phyloP scores from a whole-genome alignment of 2,113 vertebrate genomes.

The Todiramphus chloris region DNA sequence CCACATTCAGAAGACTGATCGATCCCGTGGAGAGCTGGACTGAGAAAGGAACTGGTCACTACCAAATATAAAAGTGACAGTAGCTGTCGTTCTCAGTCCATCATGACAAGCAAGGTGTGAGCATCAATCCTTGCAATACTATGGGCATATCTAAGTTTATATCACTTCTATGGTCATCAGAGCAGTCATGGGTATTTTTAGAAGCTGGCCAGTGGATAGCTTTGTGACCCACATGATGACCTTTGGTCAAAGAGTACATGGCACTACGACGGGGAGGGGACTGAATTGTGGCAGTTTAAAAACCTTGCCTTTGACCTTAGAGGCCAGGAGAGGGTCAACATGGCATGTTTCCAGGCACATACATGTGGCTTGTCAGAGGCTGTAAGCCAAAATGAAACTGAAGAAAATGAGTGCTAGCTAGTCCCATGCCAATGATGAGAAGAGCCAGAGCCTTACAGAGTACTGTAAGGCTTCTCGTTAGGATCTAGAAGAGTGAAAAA shows the following conservation, averaged over 20 bases:
- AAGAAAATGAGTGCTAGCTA: not conserved
- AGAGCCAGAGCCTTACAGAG: not conserved
- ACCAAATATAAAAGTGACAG: not conserved
- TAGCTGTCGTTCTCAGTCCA: not conserved
- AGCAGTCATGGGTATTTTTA: not conserved
- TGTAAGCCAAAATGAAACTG: slow-evolving; percentile 6
- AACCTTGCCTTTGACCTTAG: slow-evolving; percentile 3
- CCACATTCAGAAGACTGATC: not conserved
- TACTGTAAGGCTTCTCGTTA: not conserved
- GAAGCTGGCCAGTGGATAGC: not conserved
- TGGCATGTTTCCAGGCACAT: not conserved
- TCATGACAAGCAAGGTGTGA: not conserved
- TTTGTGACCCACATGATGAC: not conserved
- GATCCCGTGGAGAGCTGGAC: not conserved
- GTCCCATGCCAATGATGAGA: not conserved
- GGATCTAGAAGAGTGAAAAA: not conserved
- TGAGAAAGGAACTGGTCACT: not conserved
- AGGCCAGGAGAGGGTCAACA: not conserved
- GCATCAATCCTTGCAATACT: not conserved
- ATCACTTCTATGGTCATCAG: not conserved
- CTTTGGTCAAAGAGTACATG: not conserved
- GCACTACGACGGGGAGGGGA: not conserved
- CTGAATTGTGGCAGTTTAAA: not conserved
- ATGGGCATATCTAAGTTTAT: not conserved
- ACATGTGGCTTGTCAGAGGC: not conserved